These are phyloP conservation scores for Nomia melanderi DNA, from an alignment of 1,140 invertebrate species.

Conservation along the genomic window DNA sequence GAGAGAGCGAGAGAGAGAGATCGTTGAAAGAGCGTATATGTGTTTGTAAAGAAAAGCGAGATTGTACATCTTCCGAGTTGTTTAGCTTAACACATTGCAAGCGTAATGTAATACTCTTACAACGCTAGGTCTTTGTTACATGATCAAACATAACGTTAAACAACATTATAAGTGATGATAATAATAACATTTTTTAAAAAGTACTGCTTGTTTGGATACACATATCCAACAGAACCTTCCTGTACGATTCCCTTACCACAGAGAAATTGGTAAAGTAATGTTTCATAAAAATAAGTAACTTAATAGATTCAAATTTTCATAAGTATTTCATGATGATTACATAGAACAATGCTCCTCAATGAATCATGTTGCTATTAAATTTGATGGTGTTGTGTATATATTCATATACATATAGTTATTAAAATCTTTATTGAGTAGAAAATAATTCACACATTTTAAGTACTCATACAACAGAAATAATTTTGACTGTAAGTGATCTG, in stretches of 20 bases:
- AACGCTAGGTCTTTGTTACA: conserved; percentile 27
- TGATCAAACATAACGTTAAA: conserved; percentile 10
- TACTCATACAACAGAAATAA: too few species aligned
- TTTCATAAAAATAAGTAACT: not conserved
- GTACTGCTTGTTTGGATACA: conserved; percentile 7
- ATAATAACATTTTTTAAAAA: conserved; percentile 36
- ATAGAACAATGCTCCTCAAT: conserved; percentile 1
- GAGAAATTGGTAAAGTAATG: not conserved
- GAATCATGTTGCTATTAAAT: not conserved
- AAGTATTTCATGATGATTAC: not conserved
- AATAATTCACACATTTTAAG: too few species aligned
- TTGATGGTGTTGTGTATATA: too few species aligned
- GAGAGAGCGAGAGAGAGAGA: not conserved
- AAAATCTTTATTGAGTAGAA: too few species aligned
- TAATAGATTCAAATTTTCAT: not conserved
- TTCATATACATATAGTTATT: too few species aligned
- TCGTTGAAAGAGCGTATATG: not conserved
- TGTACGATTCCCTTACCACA: not conserved
- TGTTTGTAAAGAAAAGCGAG: conserved; percentile 5
- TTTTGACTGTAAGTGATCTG: too few species aligned
- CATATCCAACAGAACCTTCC: not conserved
- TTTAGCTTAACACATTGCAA: conserved; percentile 31
- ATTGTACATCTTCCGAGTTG: conserved; percentile 7
- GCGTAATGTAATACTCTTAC: conserved; percentile 32
- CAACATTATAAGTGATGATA: conserved; percentile 10